A percentile compares a stretch with the other conserved stretches of the same genome.
Evolutionary conservation across 2,797 vertebrate species (phyloP).

Genomic region (Furcifer pardalis): DNA sequence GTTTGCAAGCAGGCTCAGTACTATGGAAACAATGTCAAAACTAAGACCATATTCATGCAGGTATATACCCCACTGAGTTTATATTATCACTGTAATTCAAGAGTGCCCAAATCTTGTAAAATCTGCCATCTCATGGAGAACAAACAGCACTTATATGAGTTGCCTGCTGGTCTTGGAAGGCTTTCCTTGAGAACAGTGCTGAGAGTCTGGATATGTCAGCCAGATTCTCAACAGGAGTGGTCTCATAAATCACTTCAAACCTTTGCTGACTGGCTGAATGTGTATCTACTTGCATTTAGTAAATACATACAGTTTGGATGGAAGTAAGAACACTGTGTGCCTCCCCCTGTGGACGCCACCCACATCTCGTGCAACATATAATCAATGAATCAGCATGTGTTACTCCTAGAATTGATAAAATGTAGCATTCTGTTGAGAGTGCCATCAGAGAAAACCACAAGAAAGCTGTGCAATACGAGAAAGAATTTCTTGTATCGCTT

Average conservation of each 20-base stretch:
- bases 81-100: not conserved
- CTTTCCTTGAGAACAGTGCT: not conserved
- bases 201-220: not conserved
- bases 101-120: not conserved
- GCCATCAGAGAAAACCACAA: not conserved
- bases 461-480: not conserved
- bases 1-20: not conserved
- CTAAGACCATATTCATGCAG: not conserved
- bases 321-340: not conserved
- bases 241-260: not conserved
- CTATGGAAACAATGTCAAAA: not conserved
- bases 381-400: not conserved
- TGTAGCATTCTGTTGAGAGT: not conserved
- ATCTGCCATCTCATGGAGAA: not conserved
- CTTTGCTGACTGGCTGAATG: not conserved
- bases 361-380: not conserved
- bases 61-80: not conserved
- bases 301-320: not conserved
- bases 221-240: not conserved
- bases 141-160: not conserved
- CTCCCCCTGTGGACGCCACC: too few species aligned
- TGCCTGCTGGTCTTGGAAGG: not conserved
- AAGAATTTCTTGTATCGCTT: not conserved
- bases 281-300: not conserved
- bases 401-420: not conserved